phyloP scores from a whole-genome alignment of 2,113 vertebrate species.

The Campylorhamphus procurvoides region DNA sequence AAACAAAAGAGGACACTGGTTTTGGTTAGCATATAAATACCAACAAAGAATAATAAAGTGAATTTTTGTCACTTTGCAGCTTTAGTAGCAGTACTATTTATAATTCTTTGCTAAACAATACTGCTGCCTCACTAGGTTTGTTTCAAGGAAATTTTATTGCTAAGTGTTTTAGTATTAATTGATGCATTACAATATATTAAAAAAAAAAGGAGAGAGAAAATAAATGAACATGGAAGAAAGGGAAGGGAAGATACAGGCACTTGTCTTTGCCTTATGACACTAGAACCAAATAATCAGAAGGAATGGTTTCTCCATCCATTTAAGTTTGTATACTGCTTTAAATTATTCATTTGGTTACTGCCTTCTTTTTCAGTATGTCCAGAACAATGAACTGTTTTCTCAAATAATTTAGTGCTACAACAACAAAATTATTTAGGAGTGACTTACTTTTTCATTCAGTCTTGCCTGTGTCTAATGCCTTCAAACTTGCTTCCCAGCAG shows the following conservation, averaged over 20 bases:
- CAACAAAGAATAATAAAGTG: neutral
- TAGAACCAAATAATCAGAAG: conserved; percentile 39
- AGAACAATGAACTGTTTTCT: conserved; percentile 1
- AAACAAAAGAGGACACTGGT: neutral
- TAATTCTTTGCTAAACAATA: neutral
- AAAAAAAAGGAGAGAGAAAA: neutral
- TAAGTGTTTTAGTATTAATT: neutral
- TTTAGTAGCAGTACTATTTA: neutral
- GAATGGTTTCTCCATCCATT: conserved; percentile 1
- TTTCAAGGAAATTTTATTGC: neutral
- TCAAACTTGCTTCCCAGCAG: neutral
- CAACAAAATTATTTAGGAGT: conserved; percentile 13
- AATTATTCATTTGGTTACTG: conserved; percentile 27
- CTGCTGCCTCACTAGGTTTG: neutral
- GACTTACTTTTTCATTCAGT: conserved; percentile 47
- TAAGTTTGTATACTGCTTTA: conserved; percentile 4
- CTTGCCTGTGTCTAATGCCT: neutral
- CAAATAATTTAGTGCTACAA: conserved; percentile 23
- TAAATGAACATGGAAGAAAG: neutral
- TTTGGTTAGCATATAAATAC: neutral
- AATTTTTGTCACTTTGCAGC: neutral
- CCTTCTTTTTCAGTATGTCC: neutral
- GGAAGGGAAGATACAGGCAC: neutral
- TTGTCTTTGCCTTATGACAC: neutral
- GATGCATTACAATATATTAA: neutral